Evolutionary conservation across 2,888 invertebrate species (phyloP).

Genomic region (Notodromas monacha): DNA sequence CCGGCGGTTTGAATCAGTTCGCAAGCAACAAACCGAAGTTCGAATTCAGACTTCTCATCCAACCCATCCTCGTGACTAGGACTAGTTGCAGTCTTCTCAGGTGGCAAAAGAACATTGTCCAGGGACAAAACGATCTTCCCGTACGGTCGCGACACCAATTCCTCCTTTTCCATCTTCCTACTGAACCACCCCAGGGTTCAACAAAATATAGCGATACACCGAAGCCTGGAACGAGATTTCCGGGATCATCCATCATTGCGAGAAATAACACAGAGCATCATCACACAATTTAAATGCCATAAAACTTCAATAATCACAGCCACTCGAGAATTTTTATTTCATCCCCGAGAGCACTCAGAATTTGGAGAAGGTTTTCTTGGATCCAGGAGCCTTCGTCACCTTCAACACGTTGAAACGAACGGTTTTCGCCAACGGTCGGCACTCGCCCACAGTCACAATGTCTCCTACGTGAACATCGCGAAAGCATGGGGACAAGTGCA

Average conservation of each 20-base stretch:
- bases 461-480: conserved; percentile 86
- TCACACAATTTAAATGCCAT: too few relatives aligned
- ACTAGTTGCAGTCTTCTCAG: conserved; percentile 50
- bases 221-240: conserved; percentile 10
- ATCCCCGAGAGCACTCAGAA: too few relatives aligned
- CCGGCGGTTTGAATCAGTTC: conserved; percentile 93
- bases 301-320: too few relatives aligned
- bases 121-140: not conserved
- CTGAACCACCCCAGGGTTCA: too few relatives aligned
- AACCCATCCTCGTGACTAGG: conserved; percentile 77
- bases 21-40: conserved; percentile 75
- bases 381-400: conserved; percentile 66
- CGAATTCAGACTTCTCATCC: conserved; percentile 58
- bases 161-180: too few relatives aligned
- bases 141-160: too few relatives aligned
- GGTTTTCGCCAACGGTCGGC: conserved; percentile 89
- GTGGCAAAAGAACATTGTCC: conserved; percentile 51
- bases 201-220: too few relatives aligned
- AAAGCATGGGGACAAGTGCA: conserved; percentile 89
- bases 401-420: conserved; percentile 96
- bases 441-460: conserved; percentile 91
- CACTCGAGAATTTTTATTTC: too few relatives aligned
- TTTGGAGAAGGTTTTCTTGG: conserved; percentile 84
- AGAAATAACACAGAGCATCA: too few relatives aligned
- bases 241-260: too few relatives aligned